Evolutionary conservation across 2,888 invertebrate species (phyloP).

Genomic region (Hyles lineata): DNA sequence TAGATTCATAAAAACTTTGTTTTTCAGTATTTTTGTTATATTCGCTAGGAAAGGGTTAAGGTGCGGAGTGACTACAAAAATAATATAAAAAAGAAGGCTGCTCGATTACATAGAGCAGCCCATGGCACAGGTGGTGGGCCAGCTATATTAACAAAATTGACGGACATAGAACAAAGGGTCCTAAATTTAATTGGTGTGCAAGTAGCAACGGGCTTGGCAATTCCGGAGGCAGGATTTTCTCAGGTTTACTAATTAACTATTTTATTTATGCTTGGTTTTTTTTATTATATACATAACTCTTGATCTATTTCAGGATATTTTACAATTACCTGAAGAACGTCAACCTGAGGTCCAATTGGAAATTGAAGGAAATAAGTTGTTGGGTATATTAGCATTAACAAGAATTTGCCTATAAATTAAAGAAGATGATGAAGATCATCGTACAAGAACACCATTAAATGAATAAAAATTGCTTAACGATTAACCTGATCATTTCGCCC

Average conservation of each 20-base stretch:
- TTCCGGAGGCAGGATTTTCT: conserved; percentile 11
- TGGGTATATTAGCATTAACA: neutral
- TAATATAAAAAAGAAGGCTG: conserved; percentile 41
- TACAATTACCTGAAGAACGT: neutral
- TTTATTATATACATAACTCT: neutral
- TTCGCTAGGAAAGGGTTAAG: conserved; percentile 33
- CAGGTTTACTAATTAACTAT: conserved; percentile 4
- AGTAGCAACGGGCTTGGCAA: conserved; percentile 34
- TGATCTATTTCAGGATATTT: neutral
- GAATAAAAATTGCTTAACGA: no score
- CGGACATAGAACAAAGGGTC: conserved; percentile 39
- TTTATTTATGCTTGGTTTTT: neutral
- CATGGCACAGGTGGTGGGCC: conserved; percentile 39
- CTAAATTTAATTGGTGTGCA: conserved; percentile 37
- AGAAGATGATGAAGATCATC: no score
- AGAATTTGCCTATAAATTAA: neutral
- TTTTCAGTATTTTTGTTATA: no score
- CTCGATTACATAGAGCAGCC: conserved; percentile 35
- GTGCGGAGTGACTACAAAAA: conserved; percentile 46
- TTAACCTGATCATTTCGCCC: no score
- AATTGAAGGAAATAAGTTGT: neutral
- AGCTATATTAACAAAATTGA: conserved; percentile 28
- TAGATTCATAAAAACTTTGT: no score
- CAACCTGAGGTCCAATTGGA: neutral
- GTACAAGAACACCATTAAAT: no score